Evolutionary conservation across 2,888 invertebrate genomes (phyloP).

Genomic region (Platycnemis pennipes): DNA sequence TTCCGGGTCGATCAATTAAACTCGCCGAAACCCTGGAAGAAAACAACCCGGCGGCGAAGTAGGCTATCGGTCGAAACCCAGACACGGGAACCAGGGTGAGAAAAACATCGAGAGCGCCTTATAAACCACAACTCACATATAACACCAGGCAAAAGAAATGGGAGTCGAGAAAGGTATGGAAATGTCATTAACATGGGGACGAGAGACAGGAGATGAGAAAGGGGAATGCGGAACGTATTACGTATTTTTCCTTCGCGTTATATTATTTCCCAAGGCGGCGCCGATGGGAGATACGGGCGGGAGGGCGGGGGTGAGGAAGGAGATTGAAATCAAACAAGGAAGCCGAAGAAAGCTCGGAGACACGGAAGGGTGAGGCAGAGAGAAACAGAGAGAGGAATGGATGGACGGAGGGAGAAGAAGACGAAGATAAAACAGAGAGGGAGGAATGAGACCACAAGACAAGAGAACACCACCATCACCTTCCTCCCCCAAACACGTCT

Average conservation of each 20-base stretch:
- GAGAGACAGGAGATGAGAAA: background rate
- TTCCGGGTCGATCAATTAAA: background rate
- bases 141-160: background rate
- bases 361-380: background rate
- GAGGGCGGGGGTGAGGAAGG: background rate
- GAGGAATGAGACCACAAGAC: too few relatives aligned
- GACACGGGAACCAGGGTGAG: background rate
- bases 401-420: background rate
- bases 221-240: background rate
- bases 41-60: background rate
- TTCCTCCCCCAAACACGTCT: background rate
- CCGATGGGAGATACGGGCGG: background rate
- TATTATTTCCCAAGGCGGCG: background rate
- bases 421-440: too few relatives aligned
- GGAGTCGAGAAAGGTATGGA: background rate
- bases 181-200: conserved; percentile 10
- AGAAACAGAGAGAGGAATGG: background rate
- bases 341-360: background rate
- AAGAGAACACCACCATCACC: background rate
- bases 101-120: background rate
- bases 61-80: background rate
- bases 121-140: background rate
- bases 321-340: background rate
- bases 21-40: background rate
- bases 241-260: background rate